Base-by-base conservation (phyloP, 2,888 invertebrate genomes). In the Dromius quadrimaculatus region DNA sequence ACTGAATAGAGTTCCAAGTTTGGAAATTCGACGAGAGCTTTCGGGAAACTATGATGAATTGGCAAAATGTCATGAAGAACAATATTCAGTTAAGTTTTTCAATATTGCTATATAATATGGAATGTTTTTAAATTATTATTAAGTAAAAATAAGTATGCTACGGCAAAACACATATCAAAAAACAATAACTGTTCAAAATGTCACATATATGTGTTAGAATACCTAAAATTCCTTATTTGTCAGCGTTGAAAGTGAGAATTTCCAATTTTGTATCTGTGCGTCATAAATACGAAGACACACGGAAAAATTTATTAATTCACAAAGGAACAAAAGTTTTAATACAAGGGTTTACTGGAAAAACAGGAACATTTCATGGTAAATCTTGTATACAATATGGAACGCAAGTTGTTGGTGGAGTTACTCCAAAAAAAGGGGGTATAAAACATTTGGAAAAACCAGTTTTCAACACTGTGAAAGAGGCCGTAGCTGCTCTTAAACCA, bases 281-380 rank as follows among this genome's bases (percentile, higher is more conserved):
- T 11, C 9, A n/a, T 36, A 23, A 22, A n/a, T 77, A 76, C 54
- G 73, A 75, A 3, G 17, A 61, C 2, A 77, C 77, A 1, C 70
- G 75, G 0, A 50, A 72, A 17, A 77, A 79, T 64, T 41, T 79
- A 17, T 34, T 72, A 20, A 61, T 81, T 8, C 73, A 47, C 2
- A 75, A 78, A 74, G 81, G 88, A 62, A 91, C 91, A 1, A 90
- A 88, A 83, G 89, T 93, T 2, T 90, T 93, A 71, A 89, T 90
- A 76, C 93, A 93, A 82, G 93, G 92, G 9, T 92, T 92, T 77
- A 93, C 93, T 45, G 93, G 93, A 71, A 92, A 90, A 80, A 91
- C 91, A 81, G 92, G 86, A 50, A 88, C 88, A 11, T 87, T 87
- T 77, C 88, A 89, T 78, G 86, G 88, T 75, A 87, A 90, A 77